These are phyloP conservation scores for Synaphobranchus kaupii DNA, from an alignment of 2,797 vertebrate species.

Conservation along the genomic window DNA sequence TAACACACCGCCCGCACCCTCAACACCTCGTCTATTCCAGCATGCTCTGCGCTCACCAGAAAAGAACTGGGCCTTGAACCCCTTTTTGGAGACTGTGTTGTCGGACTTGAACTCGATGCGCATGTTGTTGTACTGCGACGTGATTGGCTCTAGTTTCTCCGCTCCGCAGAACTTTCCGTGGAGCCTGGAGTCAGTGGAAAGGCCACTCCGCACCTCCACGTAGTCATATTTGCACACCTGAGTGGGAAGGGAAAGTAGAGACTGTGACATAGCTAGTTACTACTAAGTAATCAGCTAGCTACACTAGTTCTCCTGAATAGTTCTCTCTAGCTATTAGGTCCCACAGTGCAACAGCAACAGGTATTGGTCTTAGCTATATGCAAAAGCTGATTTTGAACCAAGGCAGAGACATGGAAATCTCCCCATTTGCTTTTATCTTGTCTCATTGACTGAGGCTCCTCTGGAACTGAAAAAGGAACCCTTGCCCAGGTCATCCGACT, in stretches of 20 bases:
- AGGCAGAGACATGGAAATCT: too few species aligned
- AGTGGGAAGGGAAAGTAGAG: background rate
- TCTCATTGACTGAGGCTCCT: too few species aligned
- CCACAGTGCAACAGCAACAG: background rate
- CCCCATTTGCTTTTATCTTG: too few species aligned
- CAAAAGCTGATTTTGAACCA: too few species aligned
- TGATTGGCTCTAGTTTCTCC: conserved; percentile 92
- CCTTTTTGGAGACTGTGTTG: conserved; percentile 97
- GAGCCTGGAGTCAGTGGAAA: conserved; percentile 88
- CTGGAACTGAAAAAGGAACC: too few species aligned
- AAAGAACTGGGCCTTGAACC: conserved; percentile 96
- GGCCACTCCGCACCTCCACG: conserved; percentile 92
- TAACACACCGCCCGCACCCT: background rate
- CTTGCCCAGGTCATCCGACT: too few species aligned
- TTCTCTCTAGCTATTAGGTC: background rate
- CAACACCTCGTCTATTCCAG: background rate
- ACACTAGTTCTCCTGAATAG: too few species aligned
- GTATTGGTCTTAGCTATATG: too few species aligned
- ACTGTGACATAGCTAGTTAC: background rate
- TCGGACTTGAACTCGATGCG: conserved; percentile 97
- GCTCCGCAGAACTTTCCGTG: conserved; percentile 96
- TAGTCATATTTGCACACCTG: conserved; percentile 87
- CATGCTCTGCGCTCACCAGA: conserved; percentile 78
- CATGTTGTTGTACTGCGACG: conserved; percentile 99
- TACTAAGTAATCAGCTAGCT: too few species aligned